Evolutionary conservation across 2,797 vertebrate species (phyloP).

Genomic region (Myripristis murdjan): DNA sequence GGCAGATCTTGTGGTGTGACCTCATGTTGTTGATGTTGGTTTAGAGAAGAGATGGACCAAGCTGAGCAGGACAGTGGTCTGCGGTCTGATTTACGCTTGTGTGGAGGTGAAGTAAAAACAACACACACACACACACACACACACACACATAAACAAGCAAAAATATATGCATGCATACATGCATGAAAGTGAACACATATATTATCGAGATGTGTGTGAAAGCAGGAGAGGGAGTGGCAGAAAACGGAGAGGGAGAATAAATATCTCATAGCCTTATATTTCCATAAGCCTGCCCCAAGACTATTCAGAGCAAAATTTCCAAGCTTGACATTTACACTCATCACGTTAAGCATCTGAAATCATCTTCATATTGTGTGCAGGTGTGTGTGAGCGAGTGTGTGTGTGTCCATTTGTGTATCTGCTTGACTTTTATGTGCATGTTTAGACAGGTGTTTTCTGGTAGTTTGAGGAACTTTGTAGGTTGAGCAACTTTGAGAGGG

Average conservation of each 20-base stretch:
- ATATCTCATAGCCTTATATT: conserved; percentile 13
- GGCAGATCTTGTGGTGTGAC: conserved; percentile 48
- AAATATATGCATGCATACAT: too few species aligned
- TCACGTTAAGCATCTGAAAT: conserved; percentile 11
- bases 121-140: conserved; percentile 8
- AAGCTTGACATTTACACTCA: conserved; percentile 35
- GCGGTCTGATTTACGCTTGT: conserved; percentile 2
- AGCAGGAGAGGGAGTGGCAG: background rate
- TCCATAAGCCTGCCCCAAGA: conserved; percentile 17
- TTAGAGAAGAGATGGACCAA: background rate
- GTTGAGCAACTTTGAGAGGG: conserved; percentile 37
- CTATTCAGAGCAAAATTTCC: conserved; percentile 21
- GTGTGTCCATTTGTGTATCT: conserved; percentile 2
- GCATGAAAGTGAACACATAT: conserved; percentile 15
- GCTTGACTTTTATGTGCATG: conserved; percentile 2
- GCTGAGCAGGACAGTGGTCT: conserved; percentile 27
- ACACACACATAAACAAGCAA: too few species aligned
- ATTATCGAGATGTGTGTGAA: conserved; percentile 12
- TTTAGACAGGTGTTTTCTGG: conserved; percentile 31
- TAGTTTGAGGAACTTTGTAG: conserved; percentile 23
- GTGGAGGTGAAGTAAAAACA: conserved; percentile 17
- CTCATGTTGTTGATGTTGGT: conserved; percentile 44
- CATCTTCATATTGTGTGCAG: background rate
- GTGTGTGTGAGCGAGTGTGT: background rate
- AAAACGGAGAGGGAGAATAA: conserved; percentile 5